A percentile compares a stretch with the other conserved stretches of the same genome.
phyloP scores from a whole-genome alignment of 2,888 invertebrate species.

The Artemia sp. region DNA sequence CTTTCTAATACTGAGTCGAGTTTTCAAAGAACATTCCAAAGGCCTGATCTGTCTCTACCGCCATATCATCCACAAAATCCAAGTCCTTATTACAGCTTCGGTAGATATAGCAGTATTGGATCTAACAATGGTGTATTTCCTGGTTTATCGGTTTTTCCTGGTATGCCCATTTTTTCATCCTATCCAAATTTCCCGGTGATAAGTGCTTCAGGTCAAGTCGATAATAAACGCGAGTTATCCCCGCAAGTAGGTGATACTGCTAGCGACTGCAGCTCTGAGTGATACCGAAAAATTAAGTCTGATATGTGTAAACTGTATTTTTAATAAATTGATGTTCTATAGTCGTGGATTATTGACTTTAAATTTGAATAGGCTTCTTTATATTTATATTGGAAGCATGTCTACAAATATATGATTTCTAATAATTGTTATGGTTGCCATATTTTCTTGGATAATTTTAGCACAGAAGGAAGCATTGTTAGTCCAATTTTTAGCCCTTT shows the following conservation, averaged over 20 bases:
- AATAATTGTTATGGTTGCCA: too few relatives aligned
- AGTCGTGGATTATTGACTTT: too few relatives aligned
- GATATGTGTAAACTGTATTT: too few relatives aligned
- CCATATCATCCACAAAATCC: background rate
- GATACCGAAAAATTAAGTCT: background rate
- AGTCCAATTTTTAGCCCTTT: too few relatives aligned
- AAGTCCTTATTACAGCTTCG: conserved; percentile 2
- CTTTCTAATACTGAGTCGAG: conserved; percentile 2
- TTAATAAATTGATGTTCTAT: too few relatives aligned
- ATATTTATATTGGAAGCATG: too few relatives aligned
- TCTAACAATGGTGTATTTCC: conserved; percentile 5
- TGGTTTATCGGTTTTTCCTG: background rate
- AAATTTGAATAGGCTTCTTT: too few relatives aligned
- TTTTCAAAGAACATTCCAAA: conserved; percentile 1
- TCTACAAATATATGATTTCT: too few relatives aligned
- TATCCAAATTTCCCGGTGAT: conserved; percentile 2
- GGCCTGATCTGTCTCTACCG: background rate
- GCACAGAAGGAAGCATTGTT: too few relatives aligned
- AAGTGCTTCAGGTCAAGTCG: background rate
- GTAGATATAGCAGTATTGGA: background rate
- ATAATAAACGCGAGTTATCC: background rate
- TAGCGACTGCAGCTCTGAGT: conserved; percentile 9
- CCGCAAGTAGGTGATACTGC: conserved; percentile 1
- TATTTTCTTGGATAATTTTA: too few relatives aligned
- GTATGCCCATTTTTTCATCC: background rate